phyloP scores from a whole-genome alignment of 2,113 vertebrate species.

The rat (Rattus norvegicus) region GRCr8 NC_086022.1:129650501-129651000 shows the following conservation, averaged over 20 bases:
- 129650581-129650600: constrained; percentile 12
- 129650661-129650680: background rate
- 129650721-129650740: background rate
- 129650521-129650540: background rate
- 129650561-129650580: background rate
- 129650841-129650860: background rate
- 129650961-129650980: background rate
- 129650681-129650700: background rate
- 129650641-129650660: too few species aligned
- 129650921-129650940: constrained; percentile 14
- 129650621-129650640: too few species aligned
- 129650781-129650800: background rate
- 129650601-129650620: background rate
- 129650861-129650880: background rate
- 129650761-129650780: background rate
- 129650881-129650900: background rate
- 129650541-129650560: background rate
- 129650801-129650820: background rate
- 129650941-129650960: background rate
- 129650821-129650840: background rate
- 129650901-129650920: background rate
- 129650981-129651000: background rate
- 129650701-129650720: background rate
- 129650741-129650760: background rate
- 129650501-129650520: background rate